Evolutionary conservation across 2,888 invertebrate genomes (phyloP), one percentile per base, ranked within the genome.

Genomic region (Polydrusus cervinus): DNA sequence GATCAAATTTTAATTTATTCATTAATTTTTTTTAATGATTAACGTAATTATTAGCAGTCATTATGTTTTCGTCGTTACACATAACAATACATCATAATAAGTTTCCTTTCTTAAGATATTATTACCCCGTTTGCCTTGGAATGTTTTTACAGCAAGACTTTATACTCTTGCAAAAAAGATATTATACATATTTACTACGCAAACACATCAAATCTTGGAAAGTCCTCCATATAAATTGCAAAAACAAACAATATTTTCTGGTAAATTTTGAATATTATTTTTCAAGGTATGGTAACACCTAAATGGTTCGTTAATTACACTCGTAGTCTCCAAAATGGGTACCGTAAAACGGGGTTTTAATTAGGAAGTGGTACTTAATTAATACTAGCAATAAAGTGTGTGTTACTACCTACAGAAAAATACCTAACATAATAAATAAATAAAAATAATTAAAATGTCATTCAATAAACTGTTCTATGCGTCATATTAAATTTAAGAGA

Each of bases 81-180:
- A 47, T 47, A 47, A n/a, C 7, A 34, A 47, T 14, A 47, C 47
- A n/a, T 47, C 14, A 16, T 6, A 47, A 1, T n/a, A 13, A 16
- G 14, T 47, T 16, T 47, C n/a, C 16, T 8, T 47, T 47, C 47
- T 47, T 47, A 16, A 47, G 7, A 16, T 47, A 47, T 47, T 14
- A 47, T 47, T 47, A 47, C 3, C 47, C 0, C 16, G 47, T 16
- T 47, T 9, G 14, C 47, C 47, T 47, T 47, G 47, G 47, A 47
- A 14, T 16, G 47, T 47, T 14, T 47, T 47, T 47, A 47, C n/a
- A 16, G 14, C 8, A 47, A 47, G 16, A 47, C 47, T 47, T 47
- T 47, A n/a, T n/a, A 47, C 47, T 47, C 47, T 34, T 43, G 43
- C 43, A 43, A n/a, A 43, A 43, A n/a, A 40, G n/a, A 40, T 13